A percentile compares a stretch with the other conserved stretches of the same genome.
Evolutionary conservation across 1,140 invertebrate species (phyloP).

Genomic region (Zaprionus kolodkinae): DNA sequence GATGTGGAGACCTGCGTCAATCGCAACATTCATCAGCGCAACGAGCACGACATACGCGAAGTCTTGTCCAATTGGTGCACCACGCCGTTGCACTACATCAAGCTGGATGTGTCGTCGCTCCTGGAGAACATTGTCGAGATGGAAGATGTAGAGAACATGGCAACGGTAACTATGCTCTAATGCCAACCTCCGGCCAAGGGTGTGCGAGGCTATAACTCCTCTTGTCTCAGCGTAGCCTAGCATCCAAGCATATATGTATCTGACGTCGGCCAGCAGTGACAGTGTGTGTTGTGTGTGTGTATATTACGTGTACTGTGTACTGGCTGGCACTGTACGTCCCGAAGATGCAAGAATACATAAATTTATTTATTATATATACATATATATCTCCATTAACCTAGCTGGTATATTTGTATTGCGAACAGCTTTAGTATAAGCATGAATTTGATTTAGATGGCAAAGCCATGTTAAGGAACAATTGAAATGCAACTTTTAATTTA

Average conservation of each 20-base stretch:
- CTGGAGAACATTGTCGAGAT: slow-evolving; percentile 91
- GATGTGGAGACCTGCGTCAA: slow-evolving; percentile 91
- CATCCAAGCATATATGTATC: background rate
- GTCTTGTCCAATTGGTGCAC: slow-evolving; percentile 91
- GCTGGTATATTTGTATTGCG: background rate
- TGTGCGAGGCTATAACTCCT: background rate
- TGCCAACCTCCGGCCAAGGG: background rate
- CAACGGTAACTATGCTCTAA: slow-evolving; percentile 77
- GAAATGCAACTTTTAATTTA: slow-evolving; percentile 31
- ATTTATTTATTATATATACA: background rate
- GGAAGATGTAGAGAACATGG: slow-evolving; percentile 86
- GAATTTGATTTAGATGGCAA: slow-evolving; percentile 19
- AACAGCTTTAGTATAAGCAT: slow-evolving; percentile 28
- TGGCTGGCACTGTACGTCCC: background rate
- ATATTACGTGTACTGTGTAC: background rate
- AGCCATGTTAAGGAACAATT: slow-evolving; percentile 13
- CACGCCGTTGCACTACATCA: slow-evolving; percentile 88
- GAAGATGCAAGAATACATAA: background rate
- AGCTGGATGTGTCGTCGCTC: slow-evolving; percentile 91
- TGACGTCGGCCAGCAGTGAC: background rate
- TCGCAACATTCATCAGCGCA: slow-evolving; percentile 93
- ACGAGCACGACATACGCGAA: slow-evolving; percentile 91
- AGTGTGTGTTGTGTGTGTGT: slow-evolving; percentile 6
- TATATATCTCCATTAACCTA: background rate
- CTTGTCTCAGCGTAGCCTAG: background rate